These are phyloP conservation scores for zebrafish (Danio rerio) DNA, from an alignment of 2,113 vertebrate species.

Conservation along the genomic window DNA sequence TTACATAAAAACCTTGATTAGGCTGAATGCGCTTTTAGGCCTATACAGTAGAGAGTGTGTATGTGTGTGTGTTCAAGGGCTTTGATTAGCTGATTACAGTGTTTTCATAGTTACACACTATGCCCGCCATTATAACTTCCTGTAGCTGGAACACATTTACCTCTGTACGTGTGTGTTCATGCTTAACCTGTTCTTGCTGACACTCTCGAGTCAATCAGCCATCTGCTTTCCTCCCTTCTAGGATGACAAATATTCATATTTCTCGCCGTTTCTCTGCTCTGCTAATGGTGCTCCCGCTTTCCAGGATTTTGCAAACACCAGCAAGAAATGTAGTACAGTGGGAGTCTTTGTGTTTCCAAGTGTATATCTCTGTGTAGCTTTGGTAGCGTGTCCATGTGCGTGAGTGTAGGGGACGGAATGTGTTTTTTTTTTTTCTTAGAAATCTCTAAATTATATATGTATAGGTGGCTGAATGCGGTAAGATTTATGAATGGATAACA, in stretches of 20 bases:
- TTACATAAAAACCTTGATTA: slow-evolving; percentile 56
- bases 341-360: background rate
- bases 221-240: slow-evolving; percentile 14
- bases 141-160: background rate
- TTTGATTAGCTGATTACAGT: slow-evolving; percentile 55
- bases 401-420: background rate
- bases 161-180: slow-evolving; percentile 24
- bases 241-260: slow-evolving; percentile 31
- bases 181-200: slow-evolving; percentile 20
- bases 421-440: no score
- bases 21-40: slow-evolving; percentile 40
- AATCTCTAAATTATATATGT: no score
- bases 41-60: slow-evolving; percentile 14
- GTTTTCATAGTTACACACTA: slow-evolving; percentile 53
- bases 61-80: slow-evolving; percentile 17
- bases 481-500: no score
- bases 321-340: slow-evolving; percentile 25
- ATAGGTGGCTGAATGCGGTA: no score
- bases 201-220: slow-evolving; percentile 13
- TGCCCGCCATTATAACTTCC: slow-evolving; percentile 45
- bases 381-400: background rate
- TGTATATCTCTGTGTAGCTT: slow-evolving; percentile 4
- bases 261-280: background rate
- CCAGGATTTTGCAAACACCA: slow-evolving; percentile 16
- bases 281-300: slow-evolving; percentile 27